Conservation (phyloP, 2,113 vertebrate genomes). For the Silurus asotus region DNA sequence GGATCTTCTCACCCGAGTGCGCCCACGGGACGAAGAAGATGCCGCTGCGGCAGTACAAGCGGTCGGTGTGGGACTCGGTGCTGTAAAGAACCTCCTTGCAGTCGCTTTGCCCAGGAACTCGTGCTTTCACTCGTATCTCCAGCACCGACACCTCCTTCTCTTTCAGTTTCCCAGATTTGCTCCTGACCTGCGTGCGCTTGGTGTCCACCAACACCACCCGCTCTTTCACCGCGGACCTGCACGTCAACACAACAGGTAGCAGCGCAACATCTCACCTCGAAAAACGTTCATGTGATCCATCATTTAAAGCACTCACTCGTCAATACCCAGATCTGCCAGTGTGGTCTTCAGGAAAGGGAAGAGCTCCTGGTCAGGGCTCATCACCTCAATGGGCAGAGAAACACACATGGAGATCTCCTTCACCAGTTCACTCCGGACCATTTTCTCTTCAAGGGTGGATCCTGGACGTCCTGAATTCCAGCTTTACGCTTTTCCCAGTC, state of each 20-base stretch:
- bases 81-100: conserved; percentile 74
- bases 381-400: conserved; percentile 66
- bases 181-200: conserved; percentile 71
- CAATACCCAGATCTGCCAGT: conserved; percentile 71
- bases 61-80: conserved; percentile 73
- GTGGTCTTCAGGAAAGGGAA: conserved; percentile 75
- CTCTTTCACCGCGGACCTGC: conserved; percentile 73
- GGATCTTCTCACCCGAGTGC: conserved; percentile 54
- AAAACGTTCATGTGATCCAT: too few species aligned
- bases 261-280: neutral
- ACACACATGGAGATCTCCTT: conserved; percentile 69
- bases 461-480: conserved; percentile 26
- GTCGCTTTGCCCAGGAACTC: conserved; percentile 66
- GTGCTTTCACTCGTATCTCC: conserved; percentile 73
- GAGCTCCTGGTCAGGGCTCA: conserved; percentile 56
- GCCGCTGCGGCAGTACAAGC: conserved; percentile 69
- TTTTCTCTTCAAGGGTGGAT: neutral
- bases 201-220: conserved; percentile 74
- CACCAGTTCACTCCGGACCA: conserved; percentile 56
- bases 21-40: conserved; percentile 72
- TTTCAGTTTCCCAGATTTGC: conserved; percentile 71
- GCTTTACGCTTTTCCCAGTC: neutral
- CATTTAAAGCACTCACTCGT: conserved; percentile 65
- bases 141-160: conserved; percentile 73
- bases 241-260: neutral